Base-by-base conservation (phyloP, 2,113 vertebrate genomes). In the Girardinichthys multiradiatus region DNA sequence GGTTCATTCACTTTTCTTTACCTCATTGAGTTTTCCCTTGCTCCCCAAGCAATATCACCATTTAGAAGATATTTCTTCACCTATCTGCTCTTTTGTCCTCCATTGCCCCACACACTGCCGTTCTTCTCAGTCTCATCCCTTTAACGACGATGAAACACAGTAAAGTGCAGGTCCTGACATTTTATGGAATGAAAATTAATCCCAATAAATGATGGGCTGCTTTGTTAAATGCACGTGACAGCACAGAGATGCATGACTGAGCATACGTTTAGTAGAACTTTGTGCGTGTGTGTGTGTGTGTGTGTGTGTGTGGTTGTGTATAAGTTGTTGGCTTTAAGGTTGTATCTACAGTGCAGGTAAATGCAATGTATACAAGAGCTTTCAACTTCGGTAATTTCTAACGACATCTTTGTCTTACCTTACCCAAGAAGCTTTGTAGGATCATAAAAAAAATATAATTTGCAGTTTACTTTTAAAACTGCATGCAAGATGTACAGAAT, bases 221-320 rank as follows among this genome's bases (percentile, higher is more conserved):
- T 76, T 83, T 76, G 84, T 81, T 88, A 86, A 91, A 62, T 70
- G 72, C 60, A 74, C 80, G 75, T 81, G 90, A 88, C 87, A 77
- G 69, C 73, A 42, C 66, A 57, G 70, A 82, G 82, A 85, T 61
- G 84, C 86, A 69, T 86, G 84, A 89, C 84, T 81, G 80, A 85
- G 86, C 78, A 80, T 80, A 77, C 29, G 24, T 77, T 91, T 84
- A 72, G 81, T 54, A 63, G 54, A 70, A 51, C 2, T 70, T 68
- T 70, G 39, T 62, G 64, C 66, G 68, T 80, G 64, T 64, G 30
- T 76, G 37, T 79, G 61, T 19, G 58, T 28, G 42, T 70, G 60
- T 63, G 45, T 64, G 68, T 77, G 58, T 67, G 30, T 69, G 39
- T 76, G 48, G 10, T 60, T 29, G 48, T 74, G 68, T 68, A 57